Evolutionary conservation across 2,113 vertebrate genomes (phyloP).

Genomic region (Prochilodus magdalenae): DNA sequence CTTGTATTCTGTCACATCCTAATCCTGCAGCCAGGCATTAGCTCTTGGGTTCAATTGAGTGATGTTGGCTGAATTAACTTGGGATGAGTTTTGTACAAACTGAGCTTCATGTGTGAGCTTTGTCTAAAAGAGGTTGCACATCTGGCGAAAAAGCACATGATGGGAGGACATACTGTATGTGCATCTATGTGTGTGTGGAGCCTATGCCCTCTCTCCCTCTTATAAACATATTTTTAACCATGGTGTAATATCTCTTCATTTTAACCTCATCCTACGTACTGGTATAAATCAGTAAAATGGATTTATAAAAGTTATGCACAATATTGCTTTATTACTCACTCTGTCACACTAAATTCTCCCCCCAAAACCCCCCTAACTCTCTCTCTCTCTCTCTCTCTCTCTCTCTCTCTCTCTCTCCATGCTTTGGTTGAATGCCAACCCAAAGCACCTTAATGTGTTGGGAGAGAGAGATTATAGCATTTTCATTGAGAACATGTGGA

Average conservation of each 20-base stretch:
- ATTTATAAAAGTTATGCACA: slow-evolving; percentile 50
- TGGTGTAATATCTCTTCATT: slow-evolving; percentile 36
- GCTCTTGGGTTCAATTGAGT: too few species aligned
- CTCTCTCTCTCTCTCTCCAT: slow-evolving; percentile 8
- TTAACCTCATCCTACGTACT: slow-evolving; percentile 1
- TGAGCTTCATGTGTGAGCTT: too few species aligned
- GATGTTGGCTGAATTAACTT: too few species aligned
- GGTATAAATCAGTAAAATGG: slow-evolving; percentile 34
- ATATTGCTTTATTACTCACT: slow-evolving; percentile 42
- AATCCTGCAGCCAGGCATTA: too few species aligned
- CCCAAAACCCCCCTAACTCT: not conserved
- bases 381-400: slow-evolving; percentile 4
- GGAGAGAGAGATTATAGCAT: slow-evolving; percentile 93
- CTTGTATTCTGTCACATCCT: too few species aligned
- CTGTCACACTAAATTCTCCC: slow-evolving; percentile 51
- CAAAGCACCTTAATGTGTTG: slow-evolving; percentile 93
- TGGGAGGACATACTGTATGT: too few species aligned
- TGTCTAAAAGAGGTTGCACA: too few species aligned
- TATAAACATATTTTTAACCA: slow-evolving; percentile 1
- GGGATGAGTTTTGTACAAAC: too few species aligned
- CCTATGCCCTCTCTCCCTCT: not conserved
- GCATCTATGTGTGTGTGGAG: not conserved
- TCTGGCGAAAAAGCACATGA: too few species aligned
- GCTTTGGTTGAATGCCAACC: slow-evolving; percentile 82
- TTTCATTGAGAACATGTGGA: slow-evolving; percentile 97